These are phyloP conservation scores for Dioctria linearis DNA, from an alignment of 2,888 invertebrate species.

Conservation along the genomic window DNA sequence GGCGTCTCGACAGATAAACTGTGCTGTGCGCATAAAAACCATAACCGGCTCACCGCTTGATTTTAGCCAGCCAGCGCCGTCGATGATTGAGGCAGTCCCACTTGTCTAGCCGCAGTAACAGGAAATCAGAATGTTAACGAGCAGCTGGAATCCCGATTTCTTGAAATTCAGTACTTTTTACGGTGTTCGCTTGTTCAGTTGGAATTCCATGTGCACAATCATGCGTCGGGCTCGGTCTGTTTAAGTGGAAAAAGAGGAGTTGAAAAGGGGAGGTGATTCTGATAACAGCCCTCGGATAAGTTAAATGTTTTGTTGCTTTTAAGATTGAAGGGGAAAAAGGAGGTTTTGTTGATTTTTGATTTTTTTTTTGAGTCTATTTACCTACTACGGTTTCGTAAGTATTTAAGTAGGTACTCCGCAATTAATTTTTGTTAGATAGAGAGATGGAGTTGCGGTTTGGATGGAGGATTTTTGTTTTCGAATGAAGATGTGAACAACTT, in stretches of 20 bases:
- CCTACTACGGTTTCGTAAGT: too few relatives aligned
- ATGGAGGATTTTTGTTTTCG: too few relatives aligned
- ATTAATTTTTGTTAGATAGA: too few relatives aligned
- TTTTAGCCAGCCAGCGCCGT: slow-evolving; percentile 58
- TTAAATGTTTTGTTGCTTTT: neutral
- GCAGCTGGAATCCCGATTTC: neutral
- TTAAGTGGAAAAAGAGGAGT: slow-evolving; percentile 40
- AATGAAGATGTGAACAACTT: too few relatives aligned
- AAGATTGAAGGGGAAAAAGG: slow-evolving; percentile 21
- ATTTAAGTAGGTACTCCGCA: too few relatives aligned
- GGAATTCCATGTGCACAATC: neutral
- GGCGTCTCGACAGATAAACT: slow-evolving; percentile 15
- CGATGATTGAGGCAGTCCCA: slow-evolving; percentile 64
- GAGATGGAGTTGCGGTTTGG: too few relatives aligned
- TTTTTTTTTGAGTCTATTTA: too few relatives aligned
- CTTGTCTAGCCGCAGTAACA: slow-evolving; percentile 62
- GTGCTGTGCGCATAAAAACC: slow-evolving; percentile 31
- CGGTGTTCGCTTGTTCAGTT: neutral
- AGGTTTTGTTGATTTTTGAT: too few relatives aligned
- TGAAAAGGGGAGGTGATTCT: slow-evolving; percentile 39
- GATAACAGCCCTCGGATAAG: slow-evolving; percentile 1
- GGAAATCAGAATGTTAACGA: slow-evolving; percentile 59
- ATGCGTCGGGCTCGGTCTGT: neutral
- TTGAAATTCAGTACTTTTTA: neutral
- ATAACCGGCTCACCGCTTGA: slow-evolving; percentile 19